Conservation (phyloP, 2,797 vertebrate genomes). For the Tauraco hartlaubi region DNA sequence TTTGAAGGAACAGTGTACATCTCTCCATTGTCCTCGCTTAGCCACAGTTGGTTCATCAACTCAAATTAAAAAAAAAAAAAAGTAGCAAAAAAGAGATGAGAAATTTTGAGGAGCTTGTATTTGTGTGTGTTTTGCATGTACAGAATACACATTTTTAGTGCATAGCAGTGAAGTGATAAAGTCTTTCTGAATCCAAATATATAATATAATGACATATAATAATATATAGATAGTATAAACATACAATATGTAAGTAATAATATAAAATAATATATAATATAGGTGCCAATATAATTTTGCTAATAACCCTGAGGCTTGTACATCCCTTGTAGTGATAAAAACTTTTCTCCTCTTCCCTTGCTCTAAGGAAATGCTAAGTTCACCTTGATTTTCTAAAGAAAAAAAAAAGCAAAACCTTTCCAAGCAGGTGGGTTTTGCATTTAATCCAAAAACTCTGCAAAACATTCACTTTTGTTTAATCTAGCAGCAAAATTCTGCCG, state of each 20-base stretch:
- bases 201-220: no score
- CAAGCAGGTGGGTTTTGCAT: not conserved
- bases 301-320: not conserved
- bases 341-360: not conserved
- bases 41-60: not conserved
- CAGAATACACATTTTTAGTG: not conserved
- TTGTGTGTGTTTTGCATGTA: fast-evolving
- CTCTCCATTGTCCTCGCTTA: not conserved
- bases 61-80: not conserved
- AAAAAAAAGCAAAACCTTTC: not conserved
- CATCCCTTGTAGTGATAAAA: not conserved
- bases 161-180: not conserved
- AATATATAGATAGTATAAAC: no score
- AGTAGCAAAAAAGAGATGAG: not conserved
- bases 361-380: not conserved
- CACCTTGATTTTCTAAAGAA: not conserved
- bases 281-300: not conserved
- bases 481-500: not conserved
- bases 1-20: not conserved
- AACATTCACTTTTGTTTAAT: not conserved
- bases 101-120: not conserved
- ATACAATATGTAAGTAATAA: no score
- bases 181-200: not conserved
- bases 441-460: not conserved
- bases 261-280: no score